Base-by-base conservation (phyloP, 2,888 invertebrate species). In the Ornithoptera alexandrae region DNA sequence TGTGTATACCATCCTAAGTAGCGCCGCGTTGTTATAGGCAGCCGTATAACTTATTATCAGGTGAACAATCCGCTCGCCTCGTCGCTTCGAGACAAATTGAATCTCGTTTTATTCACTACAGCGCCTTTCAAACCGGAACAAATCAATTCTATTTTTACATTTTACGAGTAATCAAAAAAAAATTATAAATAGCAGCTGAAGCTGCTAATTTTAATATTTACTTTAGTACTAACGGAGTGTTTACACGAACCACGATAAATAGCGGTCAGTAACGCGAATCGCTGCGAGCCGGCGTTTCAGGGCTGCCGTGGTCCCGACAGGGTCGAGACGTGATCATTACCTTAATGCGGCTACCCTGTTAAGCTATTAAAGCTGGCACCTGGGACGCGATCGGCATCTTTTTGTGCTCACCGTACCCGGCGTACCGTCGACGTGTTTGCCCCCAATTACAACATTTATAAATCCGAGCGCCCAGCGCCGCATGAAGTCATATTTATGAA, bases 361-460 rank as follows among this genome's bases (percentile, higher is more conserved):
- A 84, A 84, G 84, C 84, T 81, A 87, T 88, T 88, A 88, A 78
- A 74, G 76, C 76, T 80, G 79, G 86, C 89, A 88, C 87, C 88
- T 88, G 87, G 79, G 78, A 77, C 77, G 72, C 75, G 73, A 75
- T 76, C 74, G 74, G 73, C 80, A 82, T 85, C 82, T 85, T 88
- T 87, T 86, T 87, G 78, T 76, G 76, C 78, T 72, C 71, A 77
- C 78, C 79, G 74, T 80, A 79, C 83, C 75, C 79, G 76, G 78
- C 85, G 87, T 88, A 80, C 87, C 83, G 72, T 71, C 73, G 74
- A 76, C 82, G 79, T 84, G 80, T 82, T 77, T 79, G 77, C 81
- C 77, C 80, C 80, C 85, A 89, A 89, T 88, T 88, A 88, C 83
- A 84, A 83, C 84, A 81, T 84, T 85, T 86, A 85, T 85, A 84